Conservation (phyloP, 2,888 invertebrate species). For the Ypsolopha sequella region DNA sequence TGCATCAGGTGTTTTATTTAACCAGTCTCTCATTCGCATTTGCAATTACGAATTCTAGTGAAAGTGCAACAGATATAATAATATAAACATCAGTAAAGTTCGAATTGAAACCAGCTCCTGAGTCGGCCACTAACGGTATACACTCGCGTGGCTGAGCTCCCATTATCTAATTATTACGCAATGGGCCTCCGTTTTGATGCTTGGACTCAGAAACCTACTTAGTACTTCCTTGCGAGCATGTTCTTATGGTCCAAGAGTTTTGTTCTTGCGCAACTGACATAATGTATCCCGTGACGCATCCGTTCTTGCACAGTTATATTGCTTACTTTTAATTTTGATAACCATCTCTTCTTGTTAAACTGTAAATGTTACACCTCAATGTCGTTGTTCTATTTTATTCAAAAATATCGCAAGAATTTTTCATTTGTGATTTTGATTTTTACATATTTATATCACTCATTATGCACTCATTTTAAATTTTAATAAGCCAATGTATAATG, state of each 20-base stretch:
- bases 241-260: slow-evolving; percentile 18
- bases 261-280: slow-evolving; percentile 29
- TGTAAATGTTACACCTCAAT: background rate
- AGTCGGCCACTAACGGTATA: slow-evolving; percentile 18
- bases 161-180: slow-evolving; percentile 50
- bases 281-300: slow-evolving; percentile 30
- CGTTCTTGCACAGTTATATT: slow-evolving; percentile 9
- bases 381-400: background rate
- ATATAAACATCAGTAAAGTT: slow-evolving; percentile 11
- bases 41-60: slow-evolving; percentile 22
- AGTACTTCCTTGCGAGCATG: slow-evolving; percentile 29
- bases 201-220: slow-evolving; percentile 31
- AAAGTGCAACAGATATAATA: slow-evolving; percentile 37
- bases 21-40: slow-evolving; percentile 5
- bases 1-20: slow-evolving; percentile 8
- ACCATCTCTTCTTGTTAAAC: background rate
- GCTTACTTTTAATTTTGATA: background rate
- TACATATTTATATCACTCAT: too few relatives aligned
- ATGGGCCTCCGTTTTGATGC: slow-evolving; percentile 31
- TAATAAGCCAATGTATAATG: too few relatives aligned
- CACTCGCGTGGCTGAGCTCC: slow-evolving; percentile 16
- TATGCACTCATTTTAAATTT: too few relatives aligned
- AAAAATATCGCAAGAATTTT: too few relatives aligned
- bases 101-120: slow-evolving; percentile 22
- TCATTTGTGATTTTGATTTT: too few relatives aligned